These are phyloP conservation scores for Thinocorus orbignyianus DNA, from an alignment of 2,113 vertebrate genomes.

Conservation along the genomic window DNA sequence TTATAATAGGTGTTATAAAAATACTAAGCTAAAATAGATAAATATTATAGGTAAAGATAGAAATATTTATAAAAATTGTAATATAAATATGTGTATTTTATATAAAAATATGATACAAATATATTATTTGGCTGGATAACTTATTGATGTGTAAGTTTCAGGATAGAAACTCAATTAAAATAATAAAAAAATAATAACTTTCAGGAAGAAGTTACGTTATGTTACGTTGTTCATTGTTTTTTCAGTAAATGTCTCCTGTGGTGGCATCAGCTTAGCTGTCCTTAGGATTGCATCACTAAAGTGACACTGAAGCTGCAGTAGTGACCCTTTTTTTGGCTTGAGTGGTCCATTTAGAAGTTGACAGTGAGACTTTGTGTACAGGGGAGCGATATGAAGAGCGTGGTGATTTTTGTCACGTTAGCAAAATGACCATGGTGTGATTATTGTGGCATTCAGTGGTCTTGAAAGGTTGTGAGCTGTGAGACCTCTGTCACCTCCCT, in stretches of 20 bases:
- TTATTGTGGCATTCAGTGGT: neutral
- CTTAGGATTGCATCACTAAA: accelerated
- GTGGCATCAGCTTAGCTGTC: neutral
- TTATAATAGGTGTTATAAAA: too few relatives aligned
- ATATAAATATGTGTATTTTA: too few relatives aligned
- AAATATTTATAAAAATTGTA: too few relatives aligned
- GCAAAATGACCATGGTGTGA: neutral
- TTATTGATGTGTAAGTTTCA: too few relatives aligned
- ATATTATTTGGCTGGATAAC: too few relatives aligned
- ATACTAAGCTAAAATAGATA: too few relatives aligned
- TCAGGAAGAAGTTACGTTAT: too few relatives aligned
- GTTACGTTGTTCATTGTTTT: too few relatives aligned
- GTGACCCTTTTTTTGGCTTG: neutral
- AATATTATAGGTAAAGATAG: too few relatives aligned
- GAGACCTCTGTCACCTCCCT: neutral
- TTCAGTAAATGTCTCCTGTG: neutral
- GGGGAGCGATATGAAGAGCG: neutral
- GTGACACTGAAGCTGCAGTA: neutral
- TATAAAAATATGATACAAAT: too few relatives aligned
- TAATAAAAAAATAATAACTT: too few relatives aligned
- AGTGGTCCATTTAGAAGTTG: neutral
- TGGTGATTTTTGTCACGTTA: neutral
- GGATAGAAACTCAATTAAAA: too few relatives aligned
- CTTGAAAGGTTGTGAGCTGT: neutral
- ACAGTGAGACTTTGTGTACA: neutral